Conservation (phyloP, 2,888 invertebrate genomes). For the Mythimna loreyi region DNA sequence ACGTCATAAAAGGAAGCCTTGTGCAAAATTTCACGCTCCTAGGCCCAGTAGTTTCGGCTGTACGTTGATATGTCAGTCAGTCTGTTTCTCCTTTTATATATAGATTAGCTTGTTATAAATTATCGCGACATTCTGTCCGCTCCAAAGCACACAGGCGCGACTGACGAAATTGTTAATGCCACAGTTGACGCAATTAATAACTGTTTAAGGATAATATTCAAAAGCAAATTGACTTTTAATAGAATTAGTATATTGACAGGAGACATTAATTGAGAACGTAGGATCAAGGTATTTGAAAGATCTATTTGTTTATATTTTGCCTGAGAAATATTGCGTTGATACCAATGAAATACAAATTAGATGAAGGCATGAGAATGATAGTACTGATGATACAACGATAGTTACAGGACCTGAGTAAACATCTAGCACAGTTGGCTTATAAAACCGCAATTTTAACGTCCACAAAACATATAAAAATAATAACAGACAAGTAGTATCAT, state of each 20-base stretch:
- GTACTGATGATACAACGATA: too few relatives aligned
- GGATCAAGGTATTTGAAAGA: background rate
- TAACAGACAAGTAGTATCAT: background rate
- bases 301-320: background rate
- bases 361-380: too few relatives aligned
- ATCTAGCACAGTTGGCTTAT: too few relatives aligned
- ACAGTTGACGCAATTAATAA: slow-evolving; percentile 10
- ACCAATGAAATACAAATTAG: too few relatives aligned
- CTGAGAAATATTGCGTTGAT: too few relatives aligned
- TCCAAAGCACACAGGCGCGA: slow-evolving; percentile 23
- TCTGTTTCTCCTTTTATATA: too few relatives aligned
- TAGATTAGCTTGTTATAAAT: slow-evolving; percentile 33
- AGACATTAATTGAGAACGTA: background rate
- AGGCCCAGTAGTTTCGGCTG: too few relatives aligned
- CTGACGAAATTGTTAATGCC: slow-evolving; percentile 16
- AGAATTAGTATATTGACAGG: slow-evolving; percentile 4
- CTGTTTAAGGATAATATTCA: slow-evolving; percentile 30
- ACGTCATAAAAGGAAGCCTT: too few relatives aligned
- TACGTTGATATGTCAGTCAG: too few relatives aligned
- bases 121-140: slow-evolving; percentile 40
- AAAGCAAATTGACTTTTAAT: slow-evolving; percentile 15
- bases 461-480: background rate
- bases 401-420: too few relatives aligned
- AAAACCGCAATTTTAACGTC: too few relatives aligned
- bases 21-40: too few relatives aligned